Evolutionary conservation across 2,113 vertebrate species (phyloP).

Genomic region (Sterrhoptilus dennistouni): DNA sequence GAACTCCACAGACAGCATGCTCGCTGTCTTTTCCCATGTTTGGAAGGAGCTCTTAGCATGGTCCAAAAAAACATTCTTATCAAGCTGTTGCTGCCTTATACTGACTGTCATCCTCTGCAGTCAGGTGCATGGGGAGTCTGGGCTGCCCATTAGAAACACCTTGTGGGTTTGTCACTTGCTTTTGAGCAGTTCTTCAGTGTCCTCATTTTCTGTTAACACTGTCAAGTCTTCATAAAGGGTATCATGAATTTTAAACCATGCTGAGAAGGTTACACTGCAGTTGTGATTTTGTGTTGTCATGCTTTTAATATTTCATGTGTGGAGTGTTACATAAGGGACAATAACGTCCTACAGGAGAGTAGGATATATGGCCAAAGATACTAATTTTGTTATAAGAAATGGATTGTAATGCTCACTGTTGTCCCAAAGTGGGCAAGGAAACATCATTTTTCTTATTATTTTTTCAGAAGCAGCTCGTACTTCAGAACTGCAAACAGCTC

Average conservation of each 20-base stretch:
- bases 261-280: neutral
- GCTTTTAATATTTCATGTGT: neutral
- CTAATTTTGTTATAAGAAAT: neutral
- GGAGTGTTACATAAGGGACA: neutral
- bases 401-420: neutral
- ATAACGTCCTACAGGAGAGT: neutral
- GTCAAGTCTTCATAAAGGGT: neutral
- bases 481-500: neutral
- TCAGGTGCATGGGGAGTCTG: neutral
- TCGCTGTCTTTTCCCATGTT: neutral
- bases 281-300: neutral
- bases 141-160: neutral
- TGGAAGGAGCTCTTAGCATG: neutral
- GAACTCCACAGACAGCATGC: neutral
- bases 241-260: neutral
- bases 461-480: neutral
- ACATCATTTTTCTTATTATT: neutral
- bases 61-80: neutral
- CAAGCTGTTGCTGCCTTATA: neutral
- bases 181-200: neutral
- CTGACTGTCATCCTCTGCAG: neutral
- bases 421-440: neutral
- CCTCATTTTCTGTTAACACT: neutral
- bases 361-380: neutral
- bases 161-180: neutral